Percentiles rank a stretch among this genome's conserved stretches.
phyloP scores from a whole-genome alignment of 2,113 vertebrate species.

The Reinhardtius hippoglossoides region DNA sequence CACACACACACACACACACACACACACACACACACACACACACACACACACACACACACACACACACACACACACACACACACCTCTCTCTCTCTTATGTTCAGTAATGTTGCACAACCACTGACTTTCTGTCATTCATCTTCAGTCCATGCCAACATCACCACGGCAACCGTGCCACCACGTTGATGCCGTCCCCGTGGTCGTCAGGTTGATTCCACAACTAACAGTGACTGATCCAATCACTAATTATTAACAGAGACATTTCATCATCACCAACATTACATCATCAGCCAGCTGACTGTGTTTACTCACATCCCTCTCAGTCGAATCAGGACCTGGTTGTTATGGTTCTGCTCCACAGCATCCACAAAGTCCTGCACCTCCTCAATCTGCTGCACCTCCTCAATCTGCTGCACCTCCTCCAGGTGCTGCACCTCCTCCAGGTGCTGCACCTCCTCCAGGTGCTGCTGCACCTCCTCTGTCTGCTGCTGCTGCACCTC shows the following conservation, averaged over 20 bases:
- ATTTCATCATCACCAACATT: conserved; percentile 17
- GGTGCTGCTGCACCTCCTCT: neutral
- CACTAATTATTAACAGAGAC: neutral
- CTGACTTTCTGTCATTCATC: conserved; percentile 32
- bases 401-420: conserved; percentile 21
- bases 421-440: conserved; percentile 2
- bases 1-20: conserved; percentile 8
- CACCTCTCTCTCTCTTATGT: neutral
- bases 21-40: neutral
- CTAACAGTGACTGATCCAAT: neutral
- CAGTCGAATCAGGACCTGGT: conserved; percentile 73
- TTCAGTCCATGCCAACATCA: conserved; percentile 22
- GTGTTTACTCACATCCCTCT: conserved; percentile 75
- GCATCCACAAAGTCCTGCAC: conserved; percentile 56
- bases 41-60: conserved; percentile 20
- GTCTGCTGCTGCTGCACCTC: conserved; percentile 7
- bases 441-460: conserved; percentile 16
- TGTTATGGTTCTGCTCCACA: conserved; percentile 68
- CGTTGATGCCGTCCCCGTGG: neutral
- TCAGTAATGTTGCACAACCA: conserved; percentile 37
- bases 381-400: conserved; percentile 43
- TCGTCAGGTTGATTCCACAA: neutral
- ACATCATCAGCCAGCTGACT: conserved; percentile 26
- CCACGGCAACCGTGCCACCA: conserved; percentile 47
- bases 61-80: conserved; percentile 10